Base-by-base conservation (phyloP, 2,113 vertebrate species). In the Hystrix cristata region DNA sequence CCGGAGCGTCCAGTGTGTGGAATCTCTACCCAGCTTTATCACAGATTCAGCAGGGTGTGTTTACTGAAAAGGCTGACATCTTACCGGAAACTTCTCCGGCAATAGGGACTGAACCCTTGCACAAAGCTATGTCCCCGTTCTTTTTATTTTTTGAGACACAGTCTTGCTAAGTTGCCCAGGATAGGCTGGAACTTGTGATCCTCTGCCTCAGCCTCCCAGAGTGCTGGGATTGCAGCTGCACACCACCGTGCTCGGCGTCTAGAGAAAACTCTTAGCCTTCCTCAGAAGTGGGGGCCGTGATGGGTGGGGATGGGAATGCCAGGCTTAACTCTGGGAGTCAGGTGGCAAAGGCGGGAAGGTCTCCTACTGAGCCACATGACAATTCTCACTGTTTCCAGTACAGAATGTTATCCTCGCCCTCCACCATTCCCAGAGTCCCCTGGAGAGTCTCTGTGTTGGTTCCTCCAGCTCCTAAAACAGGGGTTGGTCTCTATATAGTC, bases 381-480 rank as follows among this genome's bases (percentile, higher is more conserved):
- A 34, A 48, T n/a, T 60, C 4, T 6, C 25, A 1, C 16, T 18
- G 55, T 31, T 55, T 27, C 46, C 57, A 38, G 80, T 8, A 21
- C 46, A 79, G 64, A 76, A 53, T 46, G 78, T 53, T 29, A 19
- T 11, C 48, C 18, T 19, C 31, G 60, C 11, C 23, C 38, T 51
- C 31, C 0, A 3, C 18, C 34, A 29, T 34, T 81, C 23, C 38
- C 46, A 34, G 43, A 51, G 5, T 15, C 0, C 34, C 19, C 15
- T 16, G 1, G 38, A 14, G 38, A 31, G 8, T 31, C 57, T 59
- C 59, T 19, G 34, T n/a, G 59, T 69, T 25, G 6, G 25, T 65
- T 87, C 87, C 67, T 76, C 21, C 9, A 31, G 7, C 25, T 90
- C 87, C 74, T 65, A 29, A 29, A 62, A 57, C 18, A 13, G 55